Conservation (phyloP, 2,888 invertebrate genomes). For the Patella pellucida region DNA sequence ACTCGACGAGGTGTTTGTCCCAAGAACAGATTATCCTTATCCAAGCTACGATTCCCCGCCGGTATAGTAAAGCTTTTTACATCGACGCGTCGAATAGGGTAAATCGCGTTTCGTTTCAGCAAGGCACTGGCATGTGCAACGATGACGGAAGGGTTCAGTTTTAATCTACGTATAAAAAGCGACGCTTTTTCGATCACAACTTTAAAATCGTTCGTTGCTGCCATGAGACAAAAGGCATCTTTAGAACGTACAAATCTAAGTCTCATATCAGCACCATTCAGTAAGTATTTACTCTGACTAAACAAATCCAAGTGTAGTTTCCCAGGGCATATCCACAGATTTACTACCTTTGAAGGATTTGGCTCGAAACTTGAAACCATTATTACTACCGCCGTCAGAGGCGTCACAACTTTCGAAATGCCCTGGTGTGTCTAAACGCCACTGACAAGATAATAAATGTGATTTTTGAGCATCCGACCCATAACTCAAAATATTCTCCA, state of each 20-base stretch:
- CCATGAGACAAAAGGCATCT: background rate
- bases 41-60: background rate
- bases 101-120: background rate
- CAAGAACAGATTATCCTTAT: background rate
- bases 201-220: background rate
- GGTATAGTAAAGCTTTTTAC: background rate
- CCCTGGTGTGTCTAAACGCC: background rate
- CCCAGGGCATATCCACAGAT: background rate
- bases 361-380: background rate
- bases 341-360: background rate
- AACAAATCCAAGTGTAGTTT: background rate
- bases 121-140: background rate
- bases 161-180: background rate
- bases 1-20: background rate
- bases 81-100: background rate
- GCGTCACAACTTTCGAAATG: background rate
- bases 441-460: background rate
- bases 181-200: background rate
- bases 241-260: background rate
- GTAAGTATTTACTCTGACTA: slow-evolving; percentile 1
- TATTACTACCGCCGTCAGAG: background rate
- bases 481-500: background rate
- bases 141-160: background rate
- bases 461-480: background rate
- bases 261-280: background rate